Conservation (phyloP, 2,797 vertebrate genomes). For the Enteromius fasciolatus region DNA sequence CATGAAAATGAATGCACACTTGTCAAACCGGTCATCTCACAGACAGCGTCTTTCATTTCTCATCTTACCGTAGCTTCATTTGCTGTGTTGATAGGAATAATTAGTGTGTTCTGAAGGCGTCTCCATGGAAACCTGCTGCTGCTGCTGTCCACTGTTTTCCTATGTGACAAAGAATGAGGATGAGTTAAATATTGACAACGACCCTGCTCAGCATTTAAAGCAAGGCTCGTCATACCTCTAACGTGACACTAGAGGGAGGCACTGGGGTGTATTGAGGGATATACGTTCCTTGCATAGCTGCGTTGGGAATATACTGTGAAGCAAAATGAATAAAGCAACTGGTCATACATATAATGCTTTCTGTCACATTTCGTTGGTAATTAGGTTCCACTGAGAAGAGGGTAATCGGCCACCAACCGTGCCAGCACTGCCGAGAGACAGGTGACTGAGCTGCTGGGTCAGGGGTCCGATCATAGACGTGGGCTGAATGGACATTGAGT, state of each 20-base stretch:
- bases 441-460: slow-evolving; percentile 90
- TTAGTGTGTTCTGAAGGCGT: slow-evolving; percentile 85
- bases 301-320: slow-evolving; percentile 86
- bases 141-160: slow-evolving; percentile 84
- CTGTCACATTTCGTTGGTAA: neutral
- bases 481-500: slow-evolving; percentile 91
- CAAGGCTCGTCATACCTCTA: slow-evolving; percentile 79
- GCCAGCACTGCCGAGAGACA: slow-evolving; percentile 88
- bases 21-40: too few relatives aligned
- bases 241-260: slow-evolving; percentile 85
- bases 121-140: slow-evolving; percentile 88
- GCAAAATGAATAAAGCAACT: slow-evolving; percentile 41
- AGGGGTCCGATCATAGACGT: slow-evolving; percentile 92
- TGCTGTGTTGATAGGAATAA: slow-evolving; percentile 94
- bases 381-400: neutral
- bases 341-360: neutral
- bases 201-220: neutral
- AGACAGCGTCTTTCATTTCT: too few relatives aligned
- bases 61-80: slow-evolving; percentile 81
- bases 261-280: slow-evolving; percentile 88
- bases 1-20: too few relatives aligned
- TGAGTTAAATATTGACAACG: neutral
- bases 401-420: slow-evolving; percentile 77
- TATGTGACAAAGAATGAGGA: slow-evolving; percentile 50
- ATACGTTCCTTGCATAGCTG: slow-evolving; percentile 90